These are phyloP conservation scores for Lagorchestes hirsutus DNA, from an alignment of 2,797 vertebrate genomes.

Conservation along the genomic window DNA sequence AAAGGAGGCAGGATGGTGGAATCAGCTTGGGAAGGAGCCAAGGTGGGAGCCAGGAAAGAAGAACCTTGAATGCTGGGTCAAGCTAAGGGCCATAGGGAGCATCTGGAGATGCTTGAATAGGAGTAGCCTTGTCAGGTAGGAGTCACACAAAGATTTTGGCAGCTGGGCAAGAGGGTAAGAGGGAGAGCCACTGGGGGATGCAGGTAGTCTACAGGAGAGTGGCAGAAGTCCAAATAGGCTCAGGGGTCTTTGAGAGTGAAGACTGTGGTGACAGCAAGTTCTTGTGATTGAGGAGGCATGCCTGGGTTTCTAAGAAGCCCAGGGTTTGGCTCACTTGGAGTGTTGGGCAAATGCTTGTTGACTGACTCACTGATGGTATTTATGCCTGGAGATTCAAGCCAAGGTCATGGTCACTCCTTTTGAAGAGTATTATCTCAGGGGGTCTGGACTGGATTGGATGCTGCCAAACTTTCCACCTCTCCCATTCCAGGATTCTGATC, in stretches of 20 bases:
- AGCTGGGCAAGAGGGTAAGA: neutral
- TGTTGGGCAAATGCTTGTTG: neutral
- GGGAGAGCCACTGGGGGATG: neutral
- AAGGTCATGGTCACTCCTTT: too few relatives aligned
- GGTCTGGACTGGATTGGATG: neutral
- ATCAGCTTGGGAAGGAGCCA: too few relatives aligned
- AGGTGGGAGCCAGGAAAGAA: neutral
- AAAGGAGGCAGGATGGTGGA: neutral
- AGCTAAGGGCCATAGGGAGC: too few relatives aligned
- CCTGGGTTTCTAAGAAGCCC: neutral
- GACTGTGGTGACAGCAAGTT: neutral
- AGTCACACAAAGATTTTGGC: neutral
- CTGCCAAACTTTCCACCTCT: neutral
- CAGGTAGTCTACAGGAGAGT: accelerated
- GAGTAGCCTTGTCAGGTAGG: neutral
- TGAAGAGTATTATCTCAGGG: neutral
- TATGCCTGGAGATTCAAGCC: neutral
- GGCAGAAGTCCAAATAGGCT: neutral
- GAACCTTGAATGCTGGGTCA: neutral
- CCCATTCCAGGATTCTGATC: neutral
- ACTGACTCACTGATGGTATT: neutral
- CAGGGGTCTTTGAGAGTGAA: neutral
- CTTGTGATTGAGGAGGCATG: too few relatives aligned
- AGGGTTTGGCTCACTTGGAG: neutral
- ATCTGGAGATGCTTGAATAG: neutral